Conservation (phyloP, 2,113 vertebrate genomes). For the Scomber japonicus region DNA sequence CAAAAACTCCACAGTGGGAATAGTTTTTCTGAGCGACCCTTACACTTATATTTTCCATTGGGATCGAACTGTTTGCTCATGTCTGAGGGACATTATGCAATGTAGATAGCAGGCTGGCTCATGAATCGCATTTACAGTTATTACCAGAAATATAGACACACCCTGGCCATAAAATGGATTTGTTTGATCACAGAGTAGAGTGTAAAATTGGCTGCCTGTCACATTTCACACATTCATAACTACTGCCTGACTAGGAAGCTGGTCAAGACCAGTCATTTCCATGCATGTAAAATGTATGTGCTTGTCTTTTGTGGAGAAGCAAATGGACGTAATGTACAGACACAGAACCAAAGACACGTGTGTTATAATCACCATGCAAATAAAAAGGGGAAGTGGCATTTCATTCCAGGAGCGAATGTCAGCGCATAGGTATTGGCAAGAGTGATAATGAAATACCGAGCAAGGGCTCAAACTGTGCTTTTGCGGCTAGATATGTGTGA, state of each 20-base stretch:
- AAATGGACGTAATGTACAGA: conserved; percentile 5
- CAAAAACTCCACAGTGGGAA: too few species aligned
- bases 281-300: neutral
- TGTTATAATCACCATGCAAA: conserved; percentile 48
- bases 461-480: conserved; percentile 43
- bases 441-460: conserved; percentile 70
- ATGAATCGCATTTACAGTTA: conserved; percentile 46
- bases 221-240: conserved; percentile 54
- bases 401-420: conserved; percentile 48
- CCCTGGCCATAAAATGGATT: conserved; percentile 31
- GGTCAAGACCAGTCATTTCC: conserved; percentile 8
- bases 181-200: conserved; percentile 42
- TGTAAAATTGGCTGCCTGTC: conserved; percentile 54
- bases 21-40: neutral
- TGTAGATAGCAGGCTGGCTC: conserved; percentile 21
- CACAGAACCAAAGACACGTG: neutral
- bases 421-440: conserved; percentile 55
- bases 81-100: conserved; percentile 9
- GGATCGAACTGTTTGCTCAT: conserved; percentile 18
- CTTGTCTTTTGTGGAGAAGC: neutral
- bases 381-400: conserved; percentile 66
- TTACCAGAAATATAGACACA: conserved; percentile 12
- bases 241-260: neutral
- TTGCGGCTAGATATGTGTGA: conserved; percentile 19
- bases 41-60: neutral